These are phyloP conservation scores for Malurus melanocephalus DNA, from an alignment of 2,113 vertebrate species.

Conservation along the genomic window DNA sequence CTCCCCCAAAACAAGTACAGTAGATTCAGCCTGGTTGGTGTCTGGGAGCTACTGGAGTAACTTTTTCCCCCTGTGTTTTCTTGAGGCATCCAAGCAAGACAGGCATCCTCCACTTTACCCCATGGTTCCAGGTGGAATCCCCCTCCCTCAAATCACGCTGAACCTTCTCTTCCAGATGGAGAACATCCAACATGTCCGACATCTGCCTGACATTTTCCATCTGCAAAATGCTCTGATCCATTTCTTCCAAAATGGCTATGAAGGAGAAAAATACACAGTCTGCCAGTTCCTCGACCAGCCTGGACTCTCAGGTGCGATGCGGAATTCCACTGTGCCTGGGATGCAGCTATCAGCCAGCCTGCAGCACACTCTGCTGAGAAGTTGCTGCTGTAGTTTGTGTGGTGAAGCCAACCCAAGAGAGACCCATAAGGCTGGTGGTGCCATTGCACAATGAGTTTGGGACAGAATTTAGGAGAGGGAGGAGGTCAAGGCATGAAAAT, in stretches of 20 bases:
- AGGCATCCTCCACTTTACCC: background rate
- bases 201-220: background rate
- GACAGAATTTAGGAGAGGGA: no score
- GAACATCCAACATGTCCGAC: background rate
- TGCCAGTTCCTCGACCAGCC: background rate
- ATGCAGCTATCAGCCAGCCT: fast-evolving
- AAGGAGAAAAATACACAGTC: background rate
- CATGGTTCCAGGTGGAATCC: no score
- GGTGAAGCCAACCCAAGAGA: background rate
- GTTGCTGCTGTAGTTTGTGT: background rate
- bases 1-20: background rate
- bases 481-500: background rate
- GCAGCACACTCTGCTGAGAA: background rate
- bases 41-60: background rate
- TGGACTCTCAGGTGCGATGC: background rate
- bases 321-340: background rate
- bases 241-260: background rate
- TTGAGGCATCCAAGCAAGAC: background rate
- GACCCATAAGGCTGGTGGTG: background rate
- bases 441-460: background rate
- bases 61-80: background rate
- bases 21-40: background rate
- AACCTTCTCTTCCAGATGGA: background rate
- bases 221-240: background rate
- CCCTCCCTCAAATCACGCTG: background rate